These are phyloP conservation scores for Malachius bipustulatus DNA, from an alignment of 2,888 invertebrate genomes.

Conservation along the genomic window DNA sequence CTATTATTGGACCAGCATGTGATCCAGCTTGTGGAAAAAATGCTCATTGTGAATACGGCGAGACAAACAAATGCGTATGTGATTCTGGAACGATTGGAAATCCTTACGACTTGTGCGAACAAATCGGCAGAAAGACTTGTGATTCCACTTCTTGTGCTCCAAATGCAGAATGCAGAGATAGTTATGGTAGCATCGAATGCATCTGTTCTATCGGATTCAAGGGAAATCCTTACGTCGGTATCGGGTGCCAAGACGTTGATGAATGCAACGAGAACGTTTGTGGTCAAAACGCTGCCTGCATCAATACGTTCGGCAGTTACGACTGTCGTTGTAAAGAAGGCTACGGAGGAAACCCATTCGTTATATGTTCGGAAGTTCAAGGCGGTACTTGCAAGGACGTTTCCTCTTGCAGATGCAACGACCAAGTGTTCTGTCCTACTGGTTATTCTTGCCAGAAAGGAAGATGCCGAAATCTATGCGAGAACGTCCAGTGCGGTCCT, in stretches of 20 bases:
- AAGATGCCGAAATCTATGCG: slow-evolving; percentile 66
- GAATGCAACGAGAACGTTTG: slow-evolving; percentile 70
- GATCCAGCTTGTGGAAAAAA: slow-evolving; percentile 69
- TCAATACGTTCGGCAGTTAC: slow-evolving; percentile 79
- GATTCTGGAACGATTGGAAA: slow-evolving; percentile 76
- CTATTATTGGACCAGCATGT: slow-evolving; percentile 65
- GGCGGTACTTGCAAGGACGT: slow-evolving; percentile 60
- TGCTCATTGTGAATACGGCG: slow-evolving; percentile 78
- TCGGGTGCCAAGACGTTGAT: slow-evolving; percentile 68
- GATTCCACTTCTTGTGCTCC: slow-evolving; percentile 60
- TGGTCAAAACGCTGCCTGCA: slow-evolving; percentile 76
- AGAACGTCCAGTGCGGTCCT: slow-evolving; percentile 65
- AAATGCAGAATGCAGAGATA: slow-evolving; percentile 70
- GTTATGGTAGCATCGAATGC: slow-evolving; percentile 64
- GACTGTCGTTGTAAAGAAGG: slow-evolving; percentile 81
- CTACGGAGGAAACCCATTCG: slow-evolving; percentile 78
- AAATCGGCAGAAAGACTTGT: slow-evolving; percentile 59
- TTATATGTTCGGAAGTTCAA: slow-evolving; percentile 62
- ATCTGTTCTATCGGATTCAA: slow-evolving; percentile 70
- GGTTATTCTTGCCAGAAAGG: slow-evolving; percentile 65
- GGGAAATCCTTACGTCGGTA: slow-evolving; percentile 70
- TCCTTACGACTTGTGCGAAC: slow-evolving; percentile 71
- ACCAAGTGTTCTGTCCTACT: slow-evolving; percentile 59
- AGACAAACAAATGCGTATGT: slow-evolving; percentile 67
- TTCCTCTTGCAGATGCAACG: slow-evolving; percentile 55